phyloP scores from a whole-genome alignment of 2,797 vertebrate species.

The Anguilla pacifica region DNA sequence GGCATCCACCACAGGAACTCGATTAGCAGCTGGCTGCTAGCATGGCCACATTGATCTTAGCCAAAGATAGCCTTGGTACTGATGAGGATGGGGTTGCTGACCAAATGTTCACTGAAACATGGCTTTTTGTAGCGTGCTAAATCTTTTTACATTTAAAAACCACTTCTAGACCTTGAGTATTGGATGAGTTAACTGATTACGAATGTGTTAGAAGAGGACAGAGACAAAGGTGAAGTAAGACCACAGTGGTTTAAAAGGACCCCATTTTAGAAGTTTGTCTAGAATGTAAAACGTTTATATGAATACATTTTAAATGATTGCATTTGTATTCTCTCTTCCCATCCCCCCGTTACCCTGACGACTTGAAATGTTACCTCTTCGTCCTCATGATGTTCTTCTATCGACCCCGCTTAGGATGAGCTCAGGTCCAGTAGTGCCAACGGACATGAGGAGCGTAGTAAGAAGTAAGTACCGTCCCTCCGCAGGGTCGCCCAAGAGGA shows the following conservation, averaged over 20 bases:
- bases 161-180: slow-evolving; percentile 47
- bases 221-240: slow-evolving; percentile 59
- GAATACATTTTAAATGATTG: slow-evolving; percentile 79
- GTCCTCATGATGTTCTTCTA: slow-evolving; percentile 97
- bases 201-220: slow-evolving; percentile 64
- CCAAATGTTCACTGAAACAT: slow-evolving; percentile 60
- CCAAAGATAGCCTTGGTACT: slow-evolving; percentile 87
- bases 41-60: slow-evolving; percentile 86
- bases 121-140: slow-evolving; percentile 39
- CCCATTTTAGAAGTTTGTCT: slow-evolving; percentile 67
- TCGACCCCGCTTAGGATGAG: slow-evolving; percentile 96
- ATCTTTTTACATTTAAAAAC: slow-evolving; percentile 41
- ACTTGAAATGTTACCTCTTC: slow-evolving; percentile 92
- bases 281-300: slow-evolving; percentile 52
- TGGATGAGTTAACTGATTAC: slow-evolving; percentile 50
- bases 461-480: slow-evolving; percentile 79
- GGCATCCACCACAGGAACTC: slow-evolving; percentile 89
- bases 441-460: slow-evolving; percentile 88
- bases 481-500: neutral
- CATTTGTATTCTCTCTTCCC: slow-evolving; percentile 90
- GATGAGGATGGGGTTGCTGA: slow-evolving; percentile 75
- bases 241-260: slow-evolving; percentile 81
- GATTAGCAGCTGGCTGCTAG: slow-evolving; percentile 87
- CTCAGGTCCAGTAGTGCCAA: slow-evolving; percentile 90
- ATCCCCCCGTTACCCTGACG: slow-evolving; percentile 82